Evolutionary conservation across 1,140 invertebrate genomes (phyloP), one percentile per base, ranked within the genome.

Genomic region (Drosophila neocordata): DNA sequence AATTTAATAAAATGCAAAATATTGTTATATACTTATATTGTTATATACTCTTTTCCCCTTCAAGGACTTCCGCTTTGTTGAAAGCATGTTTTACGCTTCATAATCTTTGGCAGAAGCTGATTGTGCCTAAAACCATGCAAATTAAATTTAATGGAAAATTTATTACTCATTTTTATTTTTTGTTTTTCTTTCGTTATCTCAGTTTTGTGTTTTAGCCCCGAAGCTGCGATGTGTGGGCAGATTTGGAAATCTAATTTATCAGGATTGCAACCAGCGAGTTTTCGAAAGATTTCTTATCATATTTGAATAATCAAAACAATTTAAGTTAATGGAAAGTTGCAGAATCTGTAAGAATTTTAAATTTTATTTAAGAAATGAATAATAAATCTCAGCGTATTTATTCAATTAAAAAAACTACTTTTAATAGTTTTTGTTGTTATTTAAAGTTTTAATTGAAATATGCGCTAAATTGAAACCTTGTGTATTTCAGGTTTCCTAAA

Each of bases 101-200:
- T 31, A 48, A 15, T 41, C 44, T 76, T 60, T 20, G 51, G 44
- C 65, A 69, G 69, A 62, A 73, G 73, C 57, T 69, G 62, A 81
- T 77, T 82, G 41, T 44, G 81, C 77, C 82, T 85, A 85, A 85
- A 85, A 77, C 77, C 77, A 85, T 74, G 69, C 70, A 85, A 85
- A 85, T 85, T 72, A 85, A 85, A 80, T 85, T 78, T 75, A 73
- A 80, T 85, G 82, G 73, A 85, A 85, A 85, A 81, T 77, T 48
- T 80, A 85, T 85, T 80, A 73, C 65, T 70, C 69, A 77, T 78
- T 67, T 80, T 77, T 80, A 2, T 24, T 31, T 73, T 69, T 58
- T 35, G 56, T 64, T 69, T 62, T 24, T 24, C 22, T 22, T 53
- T 35, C 9, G 53, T 35, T 69, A 55, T 34, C 4, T 12, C 13